Percentiles rank a stretch among this genome's conserved stretches.
Conservation (phyloP, 2,797 vertebrate genomes). For the Loriculus beryllinus region DNA sequence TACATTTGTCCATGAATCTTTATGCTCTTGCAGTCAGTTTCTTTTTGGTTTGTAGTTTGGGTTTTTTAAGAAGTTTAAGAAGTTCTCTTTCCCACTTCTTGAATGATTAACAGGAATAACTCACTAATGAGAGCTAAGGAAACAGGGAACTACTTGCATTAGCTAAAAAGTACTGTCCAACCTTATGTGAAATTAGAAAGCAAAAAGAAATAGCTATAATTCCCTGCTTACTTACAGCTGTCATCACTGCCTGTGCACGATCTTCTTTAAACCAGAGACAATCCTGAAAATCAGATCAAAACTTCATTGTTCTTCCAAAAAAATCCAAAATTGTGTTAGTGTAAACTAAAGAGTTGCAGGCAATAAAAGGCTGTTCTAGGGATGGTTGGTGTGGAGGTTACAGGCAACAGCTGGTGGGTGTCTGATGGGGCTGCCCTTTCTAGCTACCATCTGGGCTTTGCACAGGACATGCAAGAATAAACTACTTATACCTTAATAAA, state of each 20-base stretch:
- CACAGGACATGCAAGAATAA: slow-evolving; percentile 57
- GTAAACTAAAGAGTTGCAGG: slow-evolving; percentile 10
- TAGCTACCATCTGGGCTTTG: slow-evolving; percentile 60
- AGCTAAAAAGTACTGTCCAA: neutral
- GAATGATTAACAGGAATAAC: neutral
- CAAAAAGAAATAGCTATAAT: neutral
- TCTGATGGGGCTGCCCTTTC: slow-evolving; percentile 67
- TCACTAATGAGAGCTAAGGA: neutral
- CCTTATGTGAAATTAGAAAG: neutral
- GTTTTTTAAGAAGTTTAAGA: neutral
- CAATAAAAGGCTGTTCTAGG: slow-evolving; percentile 44
- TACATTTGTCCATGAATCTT: neutral
- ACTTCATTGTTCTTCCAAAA: neutral
- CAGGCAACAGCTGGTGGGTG: slow-evolving; percentile 63
- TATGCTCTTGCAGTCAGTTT: neutral
- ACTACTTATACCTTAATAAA: slow-evolving; percentile 71
- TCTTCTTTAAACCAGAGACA: neutral
- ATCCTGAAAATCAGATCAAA: neutral
- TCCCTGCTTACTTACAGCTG: neutral
- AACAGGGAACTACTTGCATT: neutral
- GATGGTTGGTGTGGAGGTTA: slow-evolving; percentile 38
- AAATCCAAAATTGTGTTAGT: neutral
- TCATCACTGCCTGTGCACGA: neutral
- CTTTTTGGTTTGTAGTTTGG: neutral
- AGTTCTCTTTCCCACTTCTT: neutral